Evolutionary conservation across 2,113 vertebrate species (phyloP).

Genomic region (Oryzias celebensis): DNA sequence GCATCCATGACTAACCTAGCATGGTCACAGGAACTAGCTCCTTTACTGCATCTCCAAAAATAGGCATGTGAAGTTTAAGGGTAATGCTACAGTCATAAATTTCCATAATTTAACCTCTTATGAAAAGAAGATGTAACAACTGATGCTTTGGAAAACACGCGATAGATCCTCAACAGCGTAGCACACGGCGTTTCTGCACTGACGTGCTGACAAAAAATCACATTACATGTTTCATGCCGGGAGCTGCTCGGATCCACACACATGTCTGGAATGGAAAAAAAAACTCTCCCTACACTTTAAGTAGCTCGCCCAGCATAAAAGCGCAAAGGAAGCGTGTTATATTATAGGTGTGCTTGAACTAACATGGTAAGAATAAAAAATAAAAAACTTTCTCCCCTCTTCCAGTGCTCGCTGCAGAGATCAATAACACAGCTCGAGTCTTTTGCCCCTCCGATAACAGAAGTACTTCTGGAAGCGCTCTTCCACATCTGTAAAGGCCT

Average conservation of each 20-base stretch:
- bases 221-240: constrained; percentile 34
- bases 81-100: constrained; percentile 5
- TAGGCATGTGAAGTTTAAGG: constrained; percentile 7
- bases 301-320: constrained; percentile 42
- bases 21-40: neutral
- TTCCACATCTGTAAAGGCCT: constrained; percentile 44
- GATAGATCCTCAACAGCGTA: constrained; percentile 9
- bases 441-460: constrained; percentile 43
- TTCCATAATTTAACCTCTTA: constrained; percentile 4
- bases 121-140: constrained; percentile 5
- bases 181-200: constrained; percentile 2
- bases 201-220: constrained; percentile 36
- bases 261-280: constrained; percentile 10
- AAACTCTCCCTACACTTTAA: constrained; percentile 28
- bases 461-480: constrained; percentile 35
- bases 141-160: constrained; percentile 26
- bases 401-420: constrained; percentile 6
- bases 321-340: constrained; percentile 34
- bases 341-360: constrained; percentile 44
- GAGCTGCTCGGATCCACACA: constrained; percentile 28
- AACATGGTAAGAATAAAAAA: constrained; percentile 17
- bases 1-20: neutral
- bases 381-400: constrained; percentile 14
- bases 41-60: neutral
- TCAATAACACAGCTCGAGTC: constrained; percentile 47